Evolutionary conservation across 2,888 invertebrate genomes (phyloP).

Genomic region (Pyrochroa serraticornis): DNA sequence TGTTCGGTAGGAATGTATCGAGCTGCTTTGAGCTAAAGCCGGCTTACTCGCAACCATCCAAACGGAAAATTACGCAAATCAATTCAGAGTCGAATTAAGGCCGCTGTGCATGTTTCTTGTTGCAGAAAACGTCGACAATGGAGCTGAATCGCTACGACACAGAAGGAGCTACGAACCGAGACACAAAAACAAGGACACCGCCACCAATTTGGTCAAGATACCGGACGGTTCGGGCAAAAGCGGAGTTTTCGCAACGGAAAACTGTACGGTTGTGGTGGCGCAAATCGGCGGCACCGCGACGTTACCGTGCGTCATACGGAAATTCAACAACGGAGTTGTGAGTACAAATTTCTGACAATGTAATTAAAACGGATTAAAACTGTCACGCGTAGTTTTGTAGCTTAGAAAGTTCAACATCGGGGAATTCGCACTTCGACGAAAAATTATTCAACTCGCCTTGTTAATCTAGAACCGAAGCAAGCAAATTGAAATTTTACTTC

Average conservation of each 20-base stretch:
- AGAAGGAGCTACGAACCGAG: slow-evolving; percentile 52
- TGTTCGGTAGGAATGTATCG: slow-evolving; percentile 17
- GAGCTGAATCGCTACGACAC: slow-evolving; percentile 32
- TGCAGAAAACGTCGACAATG: slow-evolving; percentile 24
- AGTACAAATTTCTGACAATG: slow-evolving; percentile 42
- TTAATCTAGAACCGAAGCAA: no score
- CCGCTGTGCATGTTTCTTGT: slow-evolving; percentile 1
- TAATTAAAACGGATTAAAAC: background rate
- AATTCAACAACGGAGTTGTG: slow-evolving; percentile 62
- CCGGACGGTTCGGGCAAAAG: slow-evolving; percentile 39
- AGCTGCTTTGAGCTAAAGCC: slow-evolving; percentile 5
- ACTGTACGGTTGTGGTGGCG: slow-evolving; percentile 60
- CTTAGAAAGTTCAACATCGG: no score
- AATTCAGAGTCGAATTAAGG: no score
- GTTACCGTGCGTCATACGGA: slow-evolving; percentile 60
- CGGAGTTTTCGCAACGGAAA: slow-evolving; percentile 59
- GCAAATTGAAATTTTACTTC: no score
- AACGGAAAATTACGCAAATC: slow-evolving; percentile 18
- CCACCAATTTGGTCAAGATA: slow-evolving; percentile 40
- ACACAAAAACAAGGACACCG: slow-evolving; percentile 45
- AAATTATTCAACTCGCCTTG: no score
- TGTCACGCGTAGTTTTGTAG: background rate
- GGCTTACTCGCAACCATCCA: slow-evolving; percentile 5
- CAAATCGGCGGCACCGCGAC: slow-evolving; percentile 62
- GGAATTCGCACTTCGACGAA: no score